phyloP scores from a whole-genome alignment of 2,888 invertebrate species.

The Helleia helle region DNA sequence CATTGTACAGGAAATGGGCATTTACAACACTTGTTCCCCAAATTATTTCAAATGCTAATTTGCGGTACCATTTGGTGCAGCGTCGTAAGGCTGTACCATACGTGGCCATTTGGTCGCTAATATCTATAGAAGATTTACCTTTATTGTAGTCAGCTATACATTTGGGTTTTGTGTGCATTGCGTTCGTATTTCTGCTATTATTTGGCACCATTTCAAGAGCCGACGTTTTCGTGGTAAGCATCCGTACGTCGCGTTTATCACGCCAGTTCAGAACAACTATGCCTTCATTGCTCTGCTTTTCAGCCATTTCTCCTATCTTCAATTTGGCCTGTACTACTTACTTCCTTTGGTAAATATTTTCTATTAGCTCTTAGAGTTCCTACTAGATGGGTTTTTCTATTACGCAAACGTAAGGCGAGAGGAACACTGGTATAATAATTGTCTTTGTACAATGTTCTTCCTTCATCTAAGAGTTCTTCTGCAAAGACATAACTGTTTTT shows the following conservation, averaged over 20 bases:
- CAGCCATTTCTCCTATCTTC: conserved; percentile 17
- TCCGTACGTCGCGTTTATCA: conserved; percentile 17
- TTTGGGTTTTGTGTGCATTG: conserved; percentile 12
- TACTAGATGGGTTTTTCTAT: too few relatives aligned
- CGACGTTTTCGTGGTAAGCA: not conserved
- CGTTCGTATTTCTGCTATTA: not conserved
- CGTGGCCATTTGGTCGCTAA: conserved; percentile 21
- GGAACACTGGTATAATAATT: conserved; percentile 22
- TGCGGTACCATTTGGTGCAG: conserved; percentile 19
- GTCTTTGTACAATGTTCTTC: conserved; percentile 22
- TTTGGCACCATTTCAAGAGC: not conserved
- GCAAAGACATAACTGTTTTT: conserved; percentile 17
- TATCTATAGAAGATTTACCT: conserved; percentile 18
- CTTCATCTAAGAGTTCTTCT: conserved; percentile 15
- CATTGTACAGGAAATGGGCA: conserved; percentile 11
- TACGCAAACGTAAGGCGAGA: conserved; percentile 12
- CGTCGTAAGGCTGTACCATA: conserved; percentile 18
- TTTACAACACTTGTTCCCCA: conserved; percentile 18
- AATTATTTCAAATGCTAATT: conserved; percentile 13
- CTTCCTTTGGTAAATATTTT: conserved; percentile 20
- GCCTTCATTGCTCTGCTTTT: conserved; percentile 15
- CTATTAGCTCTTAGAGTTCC: too few relatives aligned
- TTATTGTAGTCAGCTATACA: conserved; percentile 13
- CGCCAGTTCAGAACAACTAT: conserved; percentile 21
- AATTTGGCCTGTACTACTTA: conserved; percentile 14